Evolutionary conservation across 2,888 invertebrate species (phyloP).

Genomic region (Eulithis prunata): DNA sequence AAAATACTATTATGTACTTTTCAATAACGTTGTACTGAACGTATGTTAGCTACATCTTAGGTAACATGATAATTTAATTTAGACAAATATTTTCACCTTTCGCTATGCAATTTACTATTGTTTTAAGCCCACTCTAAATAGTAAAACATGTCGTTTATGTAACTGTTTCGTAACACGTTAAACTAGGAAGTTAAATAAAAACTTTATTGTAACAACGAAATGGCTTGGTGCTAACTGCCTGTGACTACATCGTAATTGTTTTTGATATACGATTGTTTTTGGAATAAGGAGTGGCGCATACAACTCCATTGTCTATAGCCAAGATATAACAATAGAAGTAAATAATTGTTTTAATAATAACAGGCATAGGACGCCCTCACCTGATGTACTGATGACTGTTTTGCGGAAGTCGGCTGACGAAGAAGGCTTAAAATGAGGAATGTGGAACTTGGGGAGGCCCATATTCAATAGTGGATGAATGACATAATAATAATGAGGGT

Average conservation of each 20-base stretch:
- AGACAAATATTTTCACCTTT: not conserved
- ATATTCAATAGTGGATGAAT: too few relatives aligned
- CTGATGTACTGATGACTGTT: too few relatives aligned
- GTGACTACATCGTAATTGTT: slow-evolving; percentile 22
- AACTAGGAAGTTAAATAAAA: slow-evolving; percentile 51
- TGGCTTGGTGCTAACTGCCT: slow-evolving; percentile 8
- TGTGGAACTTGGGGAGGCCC: too few relatives aligned
- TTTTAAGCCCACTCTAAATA: slow-evolving; percentile 12
- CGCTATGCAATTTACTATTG: slow-evolving; percentile 24
- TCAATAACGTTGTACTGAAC: too few relatives aligned
- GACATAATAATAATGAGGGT: too few relatives aligned
- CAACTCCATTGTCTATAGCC: slow-evolving; percentile 5
- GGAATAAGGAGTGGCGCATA: slow-evolving; percentile 1
- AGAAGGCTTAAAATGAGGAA: not conserved
- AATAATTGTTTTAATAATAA: too few relatives aligned
- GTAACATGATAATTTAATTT: not conserved
- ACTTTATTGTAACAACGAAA: slow-evolving; percentile 17
- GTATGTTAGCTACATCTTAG: too few relatives aligned
- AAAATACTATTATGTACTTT: too few relatives aligned
- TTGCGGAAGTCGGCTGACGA: too few relatives aligned
- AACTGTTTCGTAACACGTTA: slow-evolving; percentile 52
- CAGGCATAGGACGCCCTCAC: too few relatives aligned
- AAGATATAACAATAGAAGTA: slow-evolving; percentile 9
- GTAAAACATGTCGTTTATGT: slow-evolving; percentile 43
- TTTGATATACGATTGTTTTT: slow-evolving; percentile 3